phyloP scores from a whole-genome alignment of 1,140 invertebrate genomes.

The Radopholus similis region DNA sequence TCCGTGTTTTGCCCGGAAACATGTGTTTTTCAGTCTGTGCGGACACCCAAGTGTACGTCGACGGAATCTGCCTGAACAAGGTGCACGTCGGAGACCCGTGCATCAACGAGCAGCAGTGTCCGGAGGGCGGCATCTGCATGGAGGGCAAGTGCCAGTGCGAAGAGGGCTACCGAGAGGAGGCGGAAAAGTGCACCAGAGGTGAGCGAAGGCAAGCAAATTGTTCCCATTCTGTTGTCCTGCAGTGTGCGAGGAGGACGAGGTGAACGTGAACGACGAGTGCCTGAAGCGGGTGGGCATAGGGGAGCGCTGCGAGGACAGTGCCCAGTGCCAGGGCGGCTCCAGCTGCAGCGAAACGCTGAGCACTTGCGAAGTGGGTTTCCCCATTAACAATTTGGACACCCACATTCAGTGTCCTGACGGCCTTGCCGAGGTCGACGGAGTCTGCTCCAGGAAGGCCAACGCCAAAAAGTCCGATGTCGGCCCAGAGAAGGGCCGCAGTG shows the following conservation, averaged over 20 bases:
- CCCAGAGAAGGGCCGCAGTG: conserved; percentile 8
- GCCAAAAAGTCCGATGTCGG: background rate
- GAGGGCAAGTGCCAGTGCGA: conserved; percentile 53
- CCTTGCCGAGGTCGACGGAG: conserved; percentile 32
- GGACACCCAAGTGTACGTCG: conserved; percentile 56
- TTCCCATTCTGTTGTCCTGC: background rate
- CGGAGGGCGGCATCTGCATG: conserved; percentile 39
- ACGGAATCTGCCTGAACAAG: conserved; percentile 54
- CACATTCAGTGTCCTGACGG: conserved; percentile 40
- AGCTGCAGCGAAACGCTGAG: conserved; percentile 30
- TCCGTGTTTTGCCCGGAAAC: conserved; percentile 1
- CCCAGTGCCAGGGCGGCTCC: conserved; percentile 53
- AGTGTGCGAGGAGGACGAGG: conserved; percentile 40
- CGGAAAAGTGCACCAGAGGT: conserved; percentile 47
- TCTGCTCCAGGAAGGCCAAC: conserved; percentile 37
- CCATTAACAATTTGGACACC: background rate
- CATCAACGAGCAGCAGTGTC: conserved; percentile 50
- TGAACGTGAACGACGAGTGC: conserved; percentile 36
- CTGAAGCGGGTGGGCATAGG: conserved; percentile 39
- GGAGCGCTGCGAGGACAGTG: conserved; percentile 42
- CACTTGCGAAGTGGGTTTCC: conserved; percentile 31
- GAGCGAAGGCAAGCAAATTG: background rate
- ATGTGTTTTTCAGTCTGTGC: conserved; percentile 38
- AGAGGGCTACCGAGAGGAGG: conserved; percentile 28
- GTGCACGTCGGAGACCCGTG: conserved; percentile 47